Conservation (phyloP, 2,888 invertebrate genomes). For the Drosophila formosana region DNA sequence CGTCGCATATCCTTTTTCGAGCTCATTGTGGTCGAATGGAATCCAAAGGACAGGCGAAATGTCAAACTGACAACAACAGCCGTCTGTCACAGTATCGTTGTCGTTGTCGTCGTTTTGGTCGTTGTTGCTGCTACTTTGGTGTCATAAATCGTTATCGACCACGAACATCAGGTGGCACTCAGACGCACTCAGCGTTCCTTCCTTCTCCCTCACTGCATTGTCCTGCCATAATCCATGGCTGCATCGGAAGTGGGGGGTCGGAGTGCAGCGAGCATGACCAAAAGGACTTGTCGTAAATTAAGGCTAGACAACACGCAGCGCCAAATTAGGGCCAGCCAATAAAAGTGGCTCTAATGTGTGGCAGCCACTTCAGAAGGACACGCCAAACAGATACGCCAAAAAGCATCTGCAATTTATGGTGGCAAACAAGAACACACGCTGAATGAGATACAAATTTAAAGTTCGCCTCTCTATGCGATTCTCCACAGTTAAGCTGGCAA, state of each 20-base stretch:
- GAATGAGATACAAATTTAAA: not conserved
- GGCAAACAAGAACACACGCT: not conserved
- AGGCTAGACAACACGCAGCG: constrained; percentile 54
- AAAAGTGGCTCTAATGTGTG: constrained; percentile 32
- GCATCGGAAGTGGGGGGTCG: constrained; percentile 14
- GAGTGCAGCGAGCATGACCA: constrained; percentile 46
- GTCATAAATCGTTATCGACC: constrained; percentile 82
- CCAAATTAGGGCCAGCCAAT: constrained; percentile 48
- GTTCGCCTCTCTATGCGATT: constrained; percentile 8
- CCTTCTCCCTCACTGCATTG: constrained; percentile 41
- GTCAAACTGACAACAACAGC: constrained; percentile 57
- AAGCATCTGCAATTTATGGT: constrained; percentile 74
- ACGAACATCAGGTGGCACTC: constrained; percentile 82
- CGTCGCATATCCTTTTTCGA: constrained; percentile 44
- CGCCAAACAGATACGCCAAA: constrained; percentile 60
- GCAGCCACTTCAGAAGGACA: constrained; percentile 57
- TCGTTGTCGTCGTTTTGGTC: constrained; percentile 12
- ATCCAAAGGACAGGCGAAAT: constrained; percentile 51
- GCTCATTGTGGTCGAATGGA: constrained; percentile 49
- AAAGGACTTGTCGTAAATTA: constrained; percentile 77
- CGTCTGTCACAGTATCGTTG: constrained; percentile 56
- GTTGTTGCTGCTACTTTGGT: constrained; percentile 54
- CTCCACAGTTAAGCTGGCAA: not conserved
- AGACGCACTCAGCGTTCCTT: constrained; percentile 58
- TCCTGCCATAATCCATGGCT: constrained; percentile 59